Evolutionary conservation across 1,140 invertebrate genomes (phyloP).

Genomic region (Delia radicum): DNA sequence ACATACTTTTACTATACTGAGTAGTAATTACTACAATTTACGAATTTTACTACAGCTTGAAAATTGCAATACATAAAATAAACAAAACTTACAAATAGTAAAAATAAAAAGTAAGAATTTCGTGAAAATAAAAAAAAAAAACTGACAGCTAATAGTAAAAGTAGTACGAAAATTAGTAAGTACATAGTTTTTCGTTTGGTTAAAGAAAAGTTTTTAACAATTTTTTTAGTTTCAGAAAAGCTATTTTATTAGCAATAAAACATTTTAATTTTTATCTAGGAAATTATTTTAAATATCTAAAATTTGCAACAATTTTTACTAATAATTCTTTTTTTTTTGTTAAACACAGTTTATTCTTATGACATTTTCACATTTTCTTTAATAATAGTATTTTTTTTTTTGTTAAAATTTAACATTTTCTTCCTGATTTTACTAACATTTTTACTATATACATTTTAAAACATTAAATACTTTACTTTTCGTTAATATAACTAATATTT

Average conservation of each 20-base stretch:
- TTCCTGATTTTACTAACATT: slow-evolving; percentile 25
- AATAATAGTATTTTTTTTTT: background rate
- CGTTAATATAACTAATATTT: background rate
- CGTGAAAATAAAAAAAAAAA: too few species aligned
- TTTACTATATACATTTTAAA: slow-evolving; percentile 7
- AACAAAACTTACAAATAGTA: too few species aligned
- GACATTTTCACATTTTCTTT: background rate
- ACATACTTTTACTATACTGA: too few species aligned
- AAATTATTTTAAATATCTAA: background rate
- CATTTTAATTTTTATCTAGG: background rate
- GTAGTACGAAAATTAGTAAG: too few species aligned
- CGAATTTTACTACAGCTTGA: too few species aligned
- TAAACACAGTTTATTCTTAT: background rate
- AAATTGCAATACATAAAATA: too few species aligned
- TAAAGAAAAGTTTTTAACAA: too few species aligned
- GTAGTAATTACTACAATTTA: too few species aligned
- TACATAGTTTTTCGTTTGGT: background rate
- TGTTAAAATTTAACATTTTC: background rate
- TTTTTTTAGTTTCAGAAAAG: too few species aligned
- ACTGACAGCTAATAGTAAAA: too few species aligned
- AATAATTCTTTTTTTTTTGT: background rate
- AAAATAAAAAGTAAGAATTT: too few species aligned
- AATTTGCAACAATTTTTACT: background rate
- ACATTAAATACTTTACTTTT: background rate
- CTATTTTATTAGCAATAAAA: too few species aligned